Percentiles rank a stretch among this genome's conserved stretches.
These are phyloP conservation scores for Dynastes tityus DNA, from an alignment of 2,888 invertebrate genomes.

Conservation along the genomic window DNA sequence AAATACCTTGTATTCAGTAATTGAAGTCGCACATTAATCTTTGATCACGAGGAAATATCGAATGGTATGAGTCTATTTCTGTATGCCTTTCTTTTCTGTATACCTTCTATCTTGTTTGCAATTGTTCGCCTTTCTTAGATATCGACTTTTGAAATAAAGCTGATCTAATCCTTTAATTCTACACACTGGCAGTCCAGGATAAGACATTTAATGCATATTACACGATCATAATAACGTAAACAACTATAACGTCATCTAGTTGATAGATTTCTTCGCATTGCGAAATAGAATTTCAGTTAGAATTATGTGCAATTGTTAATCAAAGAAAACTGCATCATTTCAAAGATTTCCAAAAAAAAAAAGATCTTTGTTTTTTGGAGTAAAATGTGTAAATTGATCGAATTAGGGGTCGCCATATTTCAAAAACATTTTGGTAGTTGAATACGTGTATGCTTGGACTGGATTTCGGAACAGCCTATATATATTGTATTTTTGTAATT, in stretches of 20 bases:
- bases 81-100: background rate
- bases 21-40: slow-evolving; percentile 35
- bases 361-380: too few species aligned
- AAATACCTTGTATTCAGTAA: slow-evolving; percentile 36
- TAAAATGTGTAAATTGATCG: too few species aligned
- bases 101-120: background rate
- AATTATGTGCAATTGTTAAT: too few species aligned
- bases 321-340: too few species aligned
- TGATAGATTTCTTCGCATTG: background rate
- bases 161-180: background rate
- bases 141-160: background rate
- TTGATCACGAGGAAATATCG: slow-evolving; percentile 38
- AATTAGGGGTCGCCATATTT: too few species aligned
- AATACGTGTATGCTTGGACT: too few species aligned
- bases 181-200: background rate
- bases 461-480: too few species aligned
- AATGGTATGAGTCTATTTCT: background rate
- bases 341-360: too few species aligned
- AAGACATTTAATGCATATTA: background rate
- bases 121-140: background rate
- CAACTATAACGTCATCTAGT: background rate
- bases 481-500: too few species aligned
- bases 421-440: too few species aligned
- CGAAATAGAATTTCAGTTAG: background rate
- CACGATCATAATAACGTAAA: background rate